Base-by-base conservation (phyloP, 1,140 invertebrate species). In the Dreissena polymorpha region DNA sequence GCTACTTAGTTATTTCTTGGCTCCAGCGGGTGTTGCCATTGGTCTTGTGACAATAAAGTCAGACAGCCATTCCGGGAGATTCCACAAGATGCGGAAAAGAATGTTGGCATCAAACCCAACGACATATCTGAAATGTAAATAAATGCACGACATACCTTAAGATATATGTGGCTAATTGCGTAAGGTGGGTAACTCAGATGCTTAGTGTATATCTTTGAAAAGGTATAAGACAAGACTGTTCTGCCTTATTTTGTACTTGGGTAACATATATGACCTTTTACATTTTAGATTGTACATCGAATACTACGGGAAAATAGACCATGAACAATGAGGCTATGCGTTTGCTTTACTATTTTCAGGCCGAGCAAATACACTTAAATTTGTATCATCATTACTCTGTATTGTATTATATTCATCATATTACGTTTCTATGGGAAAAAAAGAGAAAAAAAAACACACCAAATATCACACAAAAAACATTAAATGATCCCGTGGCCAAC, bases 71-170 rank as follows among this genome's bases (percentile, higher is more conserved):
- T 78, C 74, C 0, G 86, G 85, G 23, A 91, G 55, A 57, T 79
- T 80, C 68, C 73, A 85, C n/a, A 91, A 64, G n/a, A 89, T 86
- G 18, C 86, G 86, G 70, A 89, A 89, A 18, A 89, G 14, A n/a
- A 89, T 84, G 5, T 77, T 79, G 50, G 90, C 88, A 71, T 91
- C 90, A 85, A 76, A 85, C 21, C 91, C 91, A 29, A 88, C 84
- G 21, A 77, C 71, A 72, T 90, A 92, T 16, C 91, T 78, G 65
- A 8, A 78, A 51, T 50, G 29, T 50, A 3, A 72, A n/a, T 21
- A 50, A 13, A 72, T 2, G 2, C 18, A 5, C 23, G 23, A 18
- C 2, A 63, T 63, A 18, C 10, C 2, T 23, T 23, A 63, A n/a
- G 60, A 10, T 55, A 55, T 12, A 55, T 12, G 12, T 55, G 12